phyloP scores from a whole-genome alignment of 1,140 invertebrate species.

The Drosophila grimshawi region DNA sequence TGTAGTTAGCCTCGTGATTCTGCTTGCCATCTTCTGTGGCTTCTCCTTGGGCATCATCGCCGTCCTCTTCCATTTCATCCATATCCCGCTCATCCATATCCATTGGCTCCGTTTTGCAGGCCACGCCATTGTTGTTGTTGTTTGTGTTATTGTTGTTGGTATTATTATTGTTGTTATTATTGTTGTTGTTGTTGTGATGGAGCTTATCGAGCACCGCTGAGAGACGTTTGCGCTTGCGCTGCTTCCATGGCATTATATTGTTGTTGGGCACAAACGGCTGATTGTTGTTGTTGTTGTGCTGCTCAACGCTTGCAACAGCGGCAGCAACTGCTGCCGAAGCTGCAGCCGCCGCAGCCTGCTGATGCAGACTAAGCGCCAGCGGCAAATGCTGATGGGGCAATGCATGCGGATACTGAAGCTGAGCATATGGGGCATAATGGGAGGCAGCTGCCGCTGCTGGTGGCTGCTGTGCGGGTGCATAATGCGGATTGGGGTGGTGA shows the following conservation, averaged over 20 bases:
- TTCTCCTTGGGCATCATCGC: constrained; percentile 43
- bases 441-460: constrained; percentile 36
- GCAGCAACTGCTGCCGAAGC: constrained; percentile 62
- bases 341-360: constrained; percentile 73
- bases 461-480: constrained; percentile 56
- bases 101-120: constrained; percentile 77
- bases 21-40: constrained; percentile 42
- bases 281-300: constrained; percentile 85
- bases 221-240: constrained; percentile 90
- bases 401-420: constrained; percentile 71
- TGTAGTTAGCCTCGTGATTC: constrained; percentile 66
- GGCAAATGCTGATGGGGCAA: constrained; percentile 62
- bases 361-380: constrained; percentile 64
- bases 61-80: constrained; percentile 38
- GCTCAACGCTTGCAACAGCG: constrained; percentile 62
- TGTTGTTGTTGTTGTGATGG: constrained; percentile 84
- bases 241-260: constrained; percentile 86
- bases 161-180: constrained; percentile 68
- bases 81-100: constrained; percentile 76
- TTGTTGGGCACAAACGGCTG: constrained; percentile 87
- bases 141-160: constrained; percentile 41
- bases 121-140: constrained; percentile 45
- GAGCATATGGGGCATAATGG: constrained; percentile 65
- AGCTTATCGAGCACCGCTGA: constrained; percentile 91
- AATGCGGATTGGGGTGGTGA: constrained; percentile 51